Evolutionary conservation across 2,888 invertebrate genomes (phyloP), one percentile per base, ranked within the genome.

Genomic region (Perdita meconis): DNA sequence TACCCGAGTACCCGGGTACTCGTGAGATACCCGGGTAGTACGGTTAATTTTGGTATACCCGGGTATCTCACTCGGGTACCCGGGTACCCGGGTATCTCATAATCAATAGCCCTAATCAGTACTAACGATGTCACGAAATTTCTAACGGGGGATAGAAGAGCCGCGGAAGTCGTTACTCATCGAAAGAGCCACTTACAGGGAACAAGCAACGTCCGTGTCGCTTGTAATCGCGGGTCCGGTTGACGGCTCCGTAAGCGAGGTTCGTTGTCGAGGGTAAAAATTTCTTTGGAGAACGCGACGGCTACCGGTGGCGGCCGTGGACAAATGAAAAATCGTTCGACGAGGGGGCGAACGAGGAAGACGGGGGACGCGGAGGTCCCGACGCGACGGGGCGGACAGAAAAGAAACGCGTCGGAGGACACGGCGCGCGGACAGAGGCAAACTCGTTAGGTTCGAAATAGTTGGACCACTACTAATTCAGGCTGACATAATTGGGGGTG

Each of bases 401-500:
- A 38, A 47, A 40, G 50, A 55, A 47, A 13, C 36, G n/a, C 42
- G 51, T n/a, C 47, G 22, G 42, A 36, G 26, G 47, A 69, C 24
- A 64, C 50, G 47, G 47, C 36, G 65, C 53, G n/a, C 63, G 74
- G 74, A 72, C 81, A 74, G 78, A 79, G 86, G 81, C 86, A 86
- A 30, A 85, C 89, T 91, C 90, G 90, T 91, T 90, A 91, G 88
- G 80, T 82, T 87, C 87, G 86, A 90, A 90, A 91, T 89, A 91
- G 90, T 89, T 87, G 89, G 89, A 88, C 85, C 90, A 89, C 90
- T 89, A 91, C 92, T 92, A 92, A 92, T 92, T 92, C 90, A 90
- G 89, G 86, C 89, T 88, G 91, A 92, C 92, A 91, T 91, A 92
- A 92, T 92, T 92, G 90, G 91, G 92, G 90, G 90, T 91, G 91